Conservation (phyloP, 2,888 invertebrate species). For the Bellardia bayeri region DNA sequence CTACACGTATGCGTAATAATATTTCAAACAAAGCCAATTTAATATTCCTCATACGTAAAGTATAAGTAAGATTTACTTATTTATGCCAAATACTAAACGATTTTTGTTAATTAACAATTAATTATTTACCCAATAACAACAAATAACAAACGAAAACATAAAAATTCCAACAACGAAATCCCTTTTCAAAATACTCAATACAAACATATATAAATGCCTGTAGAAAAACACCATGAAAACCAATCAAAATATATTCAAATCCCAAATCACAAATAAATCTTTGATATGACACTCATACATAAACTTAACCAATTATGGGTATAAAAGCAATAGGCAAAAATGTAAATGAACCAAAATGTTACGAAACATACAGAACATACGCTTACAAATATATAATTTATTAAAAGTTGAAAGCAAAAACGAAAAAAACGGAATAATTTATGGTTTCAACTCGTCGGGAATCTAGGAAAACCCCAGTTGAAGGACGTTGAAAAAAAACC, state of each 20-base stretch:
- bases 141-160: slow-evolving; percentile 30
- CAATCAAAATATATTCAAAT: neutral
- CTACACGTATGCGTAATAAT: slow-evolving; percentile 26
- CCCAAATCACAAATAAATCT: slow-evolving; percentile 54
- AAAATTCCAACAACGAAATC: slow-evolving; percentile 15
- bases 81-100: slow-evolving; percentile 7
- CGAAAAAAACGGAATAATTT: slow-evolving; percentile 36
- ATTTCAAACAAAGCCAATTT: neutral
- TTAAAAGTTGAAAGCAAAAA: slow-evolving; percentile 22
- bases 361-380: too few species aligned
- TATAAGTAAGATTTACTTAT: neutral
- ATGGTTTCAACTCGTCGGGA: slow-evolving; percentile 27
- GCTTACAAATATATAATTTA: slow-evolving; percentile 8
- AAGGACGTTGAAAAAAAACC: neutral
- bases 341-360: slow-evolving; percentile 45
- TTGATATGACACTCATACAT: slow-evolving; percentile 26
- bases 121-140: slow-evolving; percentile 51
- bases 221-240: slow-evolving; percentile 34
- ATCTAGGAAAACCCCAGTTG: slow-evolving; percentile 4
- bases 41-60: slow-evolving; percentile 37
- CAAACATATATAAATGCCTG: neutral
- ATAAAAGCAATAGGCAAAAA: slow-evolving; percentile 49
- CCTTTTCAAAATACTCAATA: slow-evolving; percentile 22
- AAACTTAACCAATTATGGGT: slow-evolving; percentile 12
- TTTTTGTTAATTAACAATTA: slow-evolving; percentile 63